Conservation (phyloP, 2,113 vertebrate genomes). For the Orycteropus afer region DNA sequence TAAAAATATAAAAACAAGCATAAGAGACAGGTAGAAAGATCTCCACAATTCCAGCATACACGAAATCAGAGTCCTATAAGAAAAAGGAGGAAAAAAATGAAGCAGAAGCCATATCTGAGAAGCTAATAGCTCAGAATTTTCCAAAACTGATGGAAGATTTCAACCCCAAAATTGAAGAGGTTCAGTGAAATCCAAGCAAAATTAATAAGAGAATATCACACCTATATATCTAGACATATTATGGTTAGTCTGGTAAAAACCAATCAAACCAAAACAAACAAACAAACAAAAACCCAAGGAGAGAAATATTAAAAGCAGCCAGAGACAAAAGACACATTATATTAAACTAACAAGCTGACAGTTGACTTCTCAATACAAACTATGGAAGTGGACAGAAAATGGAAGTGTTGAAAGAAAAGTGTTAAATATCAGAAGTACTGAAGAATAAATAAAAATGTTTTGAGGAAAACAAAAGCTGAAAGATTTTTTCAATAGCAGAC, state of each 20-base stretch:
- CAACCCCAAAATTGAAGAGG: neutral
- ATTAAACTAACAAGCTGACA: neutral
- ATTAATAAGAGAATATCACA: neutral
- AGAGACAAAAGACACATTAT: neutral
- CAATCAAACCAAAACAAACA: too few relatives aligned
- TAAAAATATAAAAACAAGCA: neutral
- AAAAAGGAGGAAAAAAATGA: neutral
- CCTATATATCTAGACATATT: neutral
- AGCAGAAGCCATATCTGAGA: neutral
- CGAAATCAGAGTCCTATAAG: neutral
- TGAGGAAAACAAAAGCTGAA: neutral
- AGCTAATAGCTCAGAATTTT: neutral
- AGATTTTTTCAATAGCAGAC: neutral
- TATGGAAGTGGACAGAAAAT: conserved; percentile 19
- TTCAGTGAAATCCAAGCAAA: neutral
- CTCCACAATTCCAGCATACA: neutral
- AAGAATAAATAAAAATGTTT: neutral
- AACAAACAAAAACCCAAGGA: neutral
- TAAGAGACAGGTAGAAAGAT: neutral
- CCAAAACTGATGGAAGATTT: neutral
- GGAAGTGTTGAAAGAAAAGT: neutral
- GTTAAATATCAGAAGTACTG: neutral
- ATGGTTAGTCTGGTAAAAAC: neutral
- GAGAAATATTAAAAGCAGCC: neutral
- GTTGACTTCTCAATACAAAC: neutral